Conservation (phyloP, 2,797 vertebrate species). For the Acanthiza pusilla region DNA sequence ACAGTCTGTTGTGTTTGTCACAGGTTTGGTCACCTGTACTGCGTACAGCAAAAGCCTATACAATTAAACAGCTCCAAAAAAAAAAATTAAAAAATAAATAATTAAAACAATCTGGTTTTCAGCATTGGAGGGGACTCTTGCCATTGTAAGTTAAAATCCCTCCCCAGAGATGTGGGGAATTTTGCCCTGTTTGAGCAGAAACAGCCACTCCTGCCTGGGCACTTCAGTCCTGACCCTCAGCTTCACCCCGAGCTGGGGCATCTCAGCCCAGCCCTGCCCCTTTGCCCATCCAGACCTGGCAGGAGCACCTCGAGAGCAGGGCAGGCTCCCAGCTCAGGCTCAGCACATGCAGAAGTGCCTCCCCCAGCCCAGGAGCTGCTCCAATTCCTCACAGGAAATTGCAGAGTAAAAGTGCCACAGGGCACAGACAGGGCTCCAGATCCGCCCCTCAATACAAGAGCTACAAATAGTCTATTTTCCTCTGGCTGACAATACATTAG, state of each 20-base stretch:
- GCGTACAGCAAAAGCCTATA: not conserved
- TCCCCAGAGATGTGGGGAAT: not conserved
- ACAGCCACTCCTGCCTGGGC: not conserved
- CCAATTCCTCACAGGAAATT: not conserved
- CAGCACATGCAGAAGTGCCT: not conserved
- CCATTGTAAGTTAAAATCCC: not conserved
- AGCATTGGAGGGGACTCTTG: not conserved
- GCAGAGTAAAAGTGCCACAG: not conserved
- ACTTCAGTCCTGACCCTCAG: not conserved
- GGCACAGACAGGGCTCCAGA: not conserved
- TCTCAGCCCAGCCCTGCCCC: not conserved
- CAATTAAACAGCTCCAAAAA: not conserved
- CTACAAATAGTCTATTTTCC: not conserved
- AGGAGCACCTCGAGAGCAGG: not conserved
- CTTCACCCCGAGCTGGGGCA: fast-evolving
- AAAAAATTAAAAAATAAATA: too few species aligned
- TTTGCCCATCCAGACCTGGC: fast-evolving
- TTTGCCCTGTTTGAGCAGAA: not conserved
- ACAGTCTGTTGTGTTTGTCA: not conserved
- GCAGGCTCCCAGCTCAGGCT: not conserved
- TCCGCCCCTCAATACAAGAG: not conserved
- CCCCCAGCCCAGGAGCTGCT: not conserved
- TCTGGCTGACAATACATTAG: not conserved
- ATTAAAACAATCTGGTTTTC: not conserved
- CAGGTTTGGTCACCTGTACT: not conserved